phyloP scores from a whole-genome alignment of 2,113 vertebrate genomes.

The Maccullochella peelii region DNA sequence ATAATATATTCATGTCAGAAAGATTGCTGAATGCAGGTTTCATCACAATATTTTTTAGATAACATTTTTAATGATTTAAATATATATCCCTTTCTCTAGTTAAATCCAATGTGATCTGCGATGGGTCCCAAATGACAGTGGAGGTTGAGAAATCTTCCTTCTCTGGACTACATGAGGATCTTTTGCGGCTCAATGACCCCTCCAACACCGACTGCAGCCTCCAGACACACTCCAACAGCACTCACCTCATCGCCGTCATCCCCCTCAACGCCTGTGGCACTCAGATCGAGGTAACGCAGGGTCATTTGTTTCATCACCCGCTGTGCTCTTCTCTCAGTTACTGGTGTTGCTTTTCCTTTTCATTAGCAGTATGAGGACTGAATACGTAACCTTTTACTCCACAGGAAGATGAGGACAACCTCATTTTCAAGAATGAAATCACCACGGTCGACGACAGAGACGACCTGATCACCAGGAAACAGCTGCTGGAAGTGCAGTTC shows the following conservation, averaged over 20 bases:
- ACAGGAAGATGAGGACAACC: constrained; percentile 52
- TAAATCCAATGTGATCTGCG: constrained; percentile 64
- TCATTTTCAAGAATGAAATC: constrained; percentile 82
- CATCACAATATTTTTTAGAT: neutral
- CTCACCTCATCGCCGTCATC: constrained; percentile 70
- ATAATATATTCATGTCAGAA: too few species aligned
- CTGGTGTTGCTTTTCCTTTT: neutral
- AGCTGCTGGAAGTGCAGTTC: constrained; percentile 75
- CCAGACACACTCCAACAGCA: constrained; percentile 67
- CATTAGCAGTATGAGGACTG: neutral
- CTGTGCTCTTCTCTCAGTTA: neutral
- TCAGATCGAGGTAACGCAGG: constrained; percentile 69
- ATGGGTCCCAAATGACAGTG: constrained; percentile 72
- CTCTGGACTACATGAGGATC: constrained; percentile 45
- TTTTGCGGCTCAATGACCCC: constrained; percentile 74
- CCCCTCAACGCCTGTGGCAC: constrained; percentile 81
- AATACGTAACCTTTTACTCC: too few species aligned
- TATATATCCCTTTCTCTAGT: constrained; percentile 32
- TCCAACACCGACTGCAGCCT: constrained; percentile 71
- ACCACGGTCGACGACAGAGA: constrained; percentile 28
- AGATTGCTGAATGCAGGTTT: neutral
- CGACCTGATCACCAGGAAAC: constrained; percentile 74
- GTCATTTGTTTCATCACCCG: neutral
- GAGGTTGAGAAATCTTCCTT: constrained; percentile 66
- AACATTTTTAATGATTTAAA: neutral